These are phyloP conservation scores for Platynereis dumerilii DNA, from an alignment of 2,888 invertebrate species.

Conservation along the genomic window DNA sequence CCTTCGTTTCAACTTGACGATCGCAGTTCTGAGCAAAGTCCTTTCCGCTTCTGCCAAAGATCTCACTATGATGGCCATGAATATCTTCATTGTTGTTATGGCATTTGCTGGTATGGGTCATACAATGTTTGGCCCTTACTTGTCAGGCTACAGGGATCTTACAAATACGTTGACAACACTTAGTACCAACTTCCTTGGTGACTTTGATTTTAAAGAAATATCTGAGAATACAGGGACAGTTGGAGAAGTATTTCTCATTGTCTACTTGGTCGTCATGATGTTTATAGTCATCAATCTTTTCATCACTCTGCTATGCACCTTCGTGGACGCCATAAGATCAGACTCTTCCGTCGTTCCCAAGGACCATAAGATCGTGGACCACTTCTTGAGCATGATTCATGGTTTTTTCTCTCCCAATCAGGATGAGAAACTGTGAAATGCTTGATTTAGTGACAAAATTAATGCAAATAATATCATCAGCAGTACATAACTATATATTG, in stretches of 20 bases:
- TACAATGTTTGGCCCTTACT: neutral
- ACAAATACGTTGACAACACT: neutral
- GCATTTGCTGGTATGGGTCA: neutral
- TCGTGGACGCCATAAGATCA: neutral
- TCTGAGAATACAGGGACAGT: neutral
- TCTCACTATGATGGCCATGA: neutral
- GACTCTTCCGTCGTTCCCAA: neutral
- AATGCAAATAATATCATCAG: too few relatives aligned
- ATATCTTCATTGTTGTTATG: neutral
- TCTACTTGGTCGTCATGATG: neutral
- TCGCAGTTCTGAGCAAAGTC: neutral
- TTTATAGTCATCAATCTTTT: slow-evolving; percentile 1
- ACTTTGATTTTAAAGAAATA: neutral
- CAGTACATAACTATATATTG: too few relatives aligned
- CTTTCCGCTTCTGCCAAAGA: neutral
- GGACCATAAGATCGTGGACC: slow-evolving; percentile 4
- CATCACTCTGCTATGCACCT: neutral
- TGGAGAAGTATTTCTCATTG: slow-evolving; percentile 3
- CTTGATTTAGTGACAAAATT: too few relatives aligned
- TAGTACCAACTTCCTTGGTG: neutral
- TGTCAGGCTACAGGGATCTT: neutral
- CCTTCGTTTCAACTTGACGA: neutral
- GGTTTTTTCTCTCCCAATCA: too few relatives aligned
- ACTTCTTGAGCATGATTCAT: neutral
- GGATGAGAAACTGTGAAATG: too few relatives aligned